Evolutionary conservation across 2,113 vertebrate genomes (phyloP), one percentile per base, ranked within the genome.

Genomic region (Cacatua alba): DNA sequence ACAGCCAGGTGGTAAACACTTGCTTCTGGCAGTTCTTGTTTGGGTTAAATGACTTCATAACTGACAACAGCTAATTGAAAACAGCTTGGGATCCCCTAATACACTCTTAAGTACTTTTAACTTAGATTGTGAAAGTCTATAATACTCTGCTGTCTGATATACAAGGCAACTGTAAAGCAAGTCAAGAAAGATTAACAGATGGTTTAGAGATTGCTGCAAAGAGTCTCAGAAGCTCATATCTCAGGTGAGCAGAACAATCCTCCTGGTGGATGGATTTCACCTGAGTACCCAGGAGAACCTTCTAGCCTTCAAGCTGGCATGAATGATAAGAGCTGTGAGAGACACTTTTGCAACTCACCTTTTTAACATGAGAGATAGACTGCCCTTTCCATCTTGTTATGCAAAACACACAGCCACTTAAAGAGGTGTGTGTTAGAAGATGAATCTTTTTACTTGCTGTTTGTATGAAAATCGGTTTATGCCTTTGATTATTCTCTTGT

Each of bases 401-500:
- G 4, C 24, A 52, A 35, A 43, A 62, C 11, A 11, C 1, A 10
- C 1, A 21, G 18, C 1, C 17, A 52, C 18, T 63, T 37, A 28
- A 11, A 65, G 16, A 9, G 7, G 8, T 46, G 6, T 14, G 3
- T 60, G 10, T 31, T 57, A 10, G 35, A 69, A 64, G 20, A 62
- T 37, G 6, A 60, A 28, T 46, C 13, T 60, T 72, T 35, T 85
- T 51, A 37, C 7, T 41, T 77, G 13, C 1, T 70, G 5, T 51
- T 51, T 1, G 1, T 29, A 10, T 64, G 52, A 48, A 82, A 79
- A 37, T 7, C 0, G 0, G 39, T 85, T 77, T 52, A 65, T 26
- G 39, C 3, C 33, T 57, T 39, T 55, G 3, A 59, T 64, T 46
- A 21, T n/a, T 41, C 28, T 39, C 2, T 39, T 51, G 6, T 13